A percentile compares a stretch with the other conserved stretches of the same genome.
Evolutionary conservation across 2,113 vertebrate species (phyloP).

Genomic region (Dicerorhinus sumatrensis): DNA sequence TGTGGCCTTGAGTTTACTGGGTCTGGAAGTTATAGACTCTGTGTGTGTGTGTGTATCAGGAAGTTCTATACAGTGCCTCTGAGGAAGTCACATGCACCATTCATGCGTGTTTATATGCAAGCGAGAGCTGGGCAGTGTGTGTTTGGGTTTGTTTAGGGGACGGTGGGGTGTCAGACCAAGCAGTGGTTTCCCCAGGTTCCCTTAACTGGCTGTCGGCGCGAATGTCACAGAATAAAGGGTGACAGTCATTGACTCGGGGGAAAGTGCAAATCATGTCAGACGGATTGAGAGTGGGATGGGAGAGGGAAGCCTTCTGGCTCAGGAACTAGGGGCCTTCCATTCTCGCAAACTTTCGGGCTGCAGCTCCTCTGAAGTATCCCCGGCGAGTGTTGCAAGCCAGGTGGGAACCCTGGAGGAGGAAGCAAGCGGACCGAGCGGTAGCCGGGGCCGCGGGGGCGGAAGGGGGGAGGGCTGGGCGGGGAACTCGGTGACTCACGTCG

Average conservation of each 20-base stretch:
- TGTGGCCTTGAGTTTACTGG: not conserved
- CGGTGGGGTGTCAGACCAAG: not conserved
- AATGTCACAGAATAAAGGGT: conserved; percentile 5
- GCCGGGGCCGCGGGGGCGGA: not conserved
- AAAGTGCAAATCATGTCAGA: not conserved
- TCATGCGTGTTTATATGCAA: conserved; percentile 52
- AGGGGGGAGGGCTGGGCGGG: conserved; percentile 46
- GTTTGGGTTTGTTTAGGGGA: conserved; percentile 1
- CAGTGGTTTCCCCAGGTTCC: not conserved
- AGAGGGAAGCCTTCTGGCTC: not conserved
- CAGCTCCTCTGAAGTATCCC: not conserved
- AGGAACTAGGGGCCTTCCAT: not conserved
- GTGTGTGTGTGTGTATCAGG: conserved; percentile 35
- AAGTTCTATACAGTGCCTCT: conserved; percentile 53
- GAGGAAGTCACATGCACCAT: conserved; percentile 65
- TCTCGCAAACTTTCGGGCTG: not conserved
- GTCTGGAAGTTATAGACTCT: not conserved
- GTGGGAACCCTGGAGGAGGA: conserved; percentile 66
- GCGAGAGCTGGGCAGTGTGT: not conserved
- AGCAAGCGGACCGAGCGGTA: not conserved
- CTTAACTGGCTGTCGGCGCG: not conserved
- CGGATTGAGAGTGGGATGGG: not conserved
- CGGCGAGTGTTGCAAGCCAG: not conserved
- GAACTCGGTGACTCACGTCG: conserved; percentile 79
- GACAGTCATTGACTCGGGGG: not conserved